Base-by-base conservation (phyloP, 2,113 vertebrate genomes). In the Hydrolagus affinis region DNA sequence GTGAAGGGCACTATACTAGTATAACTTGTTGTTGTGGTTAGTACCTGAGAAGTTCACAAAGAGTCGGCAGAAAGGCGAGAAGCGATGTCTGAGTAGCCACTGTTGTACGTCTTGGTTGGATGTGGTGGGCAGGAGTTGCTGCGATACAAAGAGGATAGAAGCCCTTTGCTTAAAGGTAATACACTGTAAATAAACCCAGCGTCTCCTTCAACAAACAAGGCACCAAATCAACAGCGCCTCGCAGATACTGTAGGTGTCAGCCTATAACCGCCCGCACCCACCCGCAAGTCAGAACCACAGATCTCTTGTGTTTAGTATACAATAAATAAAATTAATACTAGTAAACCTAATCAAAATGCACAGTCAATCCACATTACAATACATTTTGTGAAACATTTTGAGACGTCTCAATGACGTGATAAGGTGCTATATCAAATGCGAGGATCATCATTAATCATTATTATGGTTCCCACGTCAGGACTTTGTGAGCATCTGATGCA, bases 21-120 rank as follows among this genome's bases (percentile, higher is more conserved):
- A 6, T 44, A 44, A 44, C 6, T 44, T 44, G 44, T 44, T 1
- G 44, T 6, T 44, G 44, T 44, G 44, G 44, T 44, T 44, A 44
- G 89, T 92, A 98, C 96, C 97, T 68, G 96, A 95, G 93, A 98
- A 98, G 90, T 93, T 96, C 90, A 94, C 93, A 85, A 98, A 97
- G 89, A 98, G 94, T 88, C 95, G 92, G 90, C 95, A 96, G 92
- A 96, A 96, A 87, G 95, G 94, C 2, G 95, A 94, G 94, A 98
- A 98, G 87, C 96, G 91, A 90, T 98, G 95, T 68, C 90, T 95
- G 86, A 95, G 93, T 68, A 98, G 95, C 97, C 97, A 98, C 90
- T 96, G 95, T 93, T 96, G 97, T 85, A 94, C 94, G 28, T 98
- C 95, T 91, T 96, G 96, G 87, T 92, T 95, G 80, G 95, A 95